Evolutionary conservation across 2,888 invertebrate species (phyloP).

Genomic region (Apamea anceps): DNA sequence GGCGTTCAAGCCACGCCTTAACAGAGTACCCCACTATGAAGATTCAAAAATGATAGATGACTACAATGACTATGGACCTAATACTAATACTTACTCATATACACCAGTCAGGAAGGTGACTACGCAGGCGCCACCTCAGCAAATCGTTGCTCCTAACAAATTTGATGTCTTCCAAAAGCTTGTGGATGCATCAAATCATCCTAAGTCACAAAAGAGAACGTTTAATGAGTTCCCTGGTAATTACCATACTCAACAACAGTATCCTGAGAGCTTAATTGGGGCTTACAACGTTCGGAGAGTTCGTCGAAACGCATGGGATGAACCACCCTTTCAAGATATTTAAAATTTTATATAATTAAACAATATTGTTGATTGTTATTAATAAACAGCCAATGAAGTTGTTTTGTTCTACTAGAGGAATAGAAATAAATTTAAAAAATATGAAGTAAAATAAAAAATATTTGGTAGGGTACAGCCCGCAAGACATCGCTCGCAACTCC

Average conservation of each 20-base stretch:
- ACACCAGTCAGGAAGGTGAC: slow-evolving; percentile 34
- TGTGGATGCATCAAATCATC: slow-evolving; percentile 55
- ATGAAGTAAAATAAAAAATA: not conserved
- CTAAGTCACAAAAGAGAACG: slow-evolving; percentile 24
- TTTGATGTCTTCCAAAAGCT: slow-evolving; percentile 55
- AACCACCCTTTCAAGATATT: slow-evolving; percentile 26
- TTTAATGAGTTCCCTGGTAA: slow-evolving; percentile 40
- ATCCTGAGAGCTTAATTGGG: slow-evolving; percentile 27
- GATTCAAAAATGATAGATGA: slow-evolving; percentile 49
- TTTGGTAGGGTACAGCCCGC: not conserved
- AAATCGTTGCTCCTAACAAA: slow-evolving; percentile 38
- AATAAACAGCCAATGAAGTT: not conserved
- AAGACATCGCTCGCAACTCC: not conserved
- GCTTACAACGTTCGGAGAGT: slow-evolving; percentile 36
- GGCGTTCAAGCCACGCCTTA: not conserved
- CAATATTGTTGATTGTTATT: not conserved
- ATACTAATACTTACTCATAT: slow-evolving; percentile 55
- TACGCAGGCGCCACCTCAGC: slow-evolving; percentile 41
- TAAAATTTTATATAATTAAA: slow-evolving; percentile 9
- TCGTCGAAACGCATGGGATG: slow-evolving; percentile 15
- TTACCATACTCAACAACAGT: slow-evolving; percentile 20
- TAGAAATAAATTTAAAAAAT: not conserved
- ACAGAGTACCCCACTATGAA: slow-evolving; percentile 20
- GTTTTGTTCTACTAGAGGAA: not conserved
- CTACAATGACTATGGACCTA: slow-evolving; percentile 53